Percentiles rank a stretch among this genome's conserved stretches.
phyloP scores from a whole-genome alignment of 2,888 invertebrate genomes.

The Mongoloraphidia duomilia region DNA sequence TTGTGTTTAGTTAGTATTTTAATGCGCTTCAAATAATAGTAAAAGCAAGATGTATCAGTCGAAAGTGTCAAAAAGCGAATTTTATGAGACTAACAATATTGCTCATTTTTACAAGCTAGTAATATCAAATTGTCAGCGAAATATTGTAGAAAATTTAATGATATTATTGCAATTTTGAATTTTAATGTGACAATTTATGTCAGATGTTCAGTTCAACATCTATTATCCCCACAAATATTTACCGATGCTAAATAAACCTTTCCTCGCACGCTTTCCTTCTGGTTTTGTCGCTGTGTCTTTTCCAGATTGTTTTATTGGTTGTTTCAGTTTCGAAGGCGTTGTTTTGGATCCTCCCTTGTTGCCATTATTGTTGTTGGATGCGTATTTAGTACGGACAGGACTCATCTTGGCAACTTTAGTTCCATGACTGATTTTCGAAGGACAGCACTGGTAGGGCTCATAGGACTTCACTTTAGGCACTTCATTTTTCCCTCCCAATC shows the following conservation, averaged over 20 bases:
- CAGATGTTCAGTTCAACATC: conserved; percentile 16
- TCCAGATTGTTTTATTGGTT: no score
- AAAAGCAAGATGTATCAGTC: no score
- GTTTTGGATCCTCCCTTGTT: conserved; percentile 19
- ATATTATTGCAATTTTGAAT: conserved; percentile 4
- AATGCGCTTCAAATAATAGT: no score
- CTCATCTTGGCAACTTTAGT: conserved; percentile 69
- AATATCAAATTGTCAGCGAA: no score
- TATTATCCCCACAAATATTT: conserved; percentile 74
- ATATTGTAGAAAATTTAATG: no score
- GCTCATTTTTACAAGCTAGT: no score
- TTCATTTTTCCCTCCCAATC: conserved; percentile 75
- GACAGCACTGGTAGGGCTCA: conserved; percentile 88
- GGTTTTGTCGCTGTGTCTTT: conserved; percentile 30
- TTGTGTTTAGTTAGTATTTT: no score
- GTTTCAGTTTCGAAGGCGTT: neutral
- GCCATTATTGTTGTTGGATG: conserved; percentile 27
- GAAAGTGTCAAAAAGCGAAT: no score
- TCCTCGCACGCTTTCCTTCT: conserved; percentile 49
- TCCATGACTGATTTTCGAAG: conserved; percentile 64
- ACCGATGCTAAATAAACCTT: conserved; percentile 74
- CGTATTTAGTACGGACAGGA: conserved; percentile 21
- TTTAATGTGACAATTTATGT: neutral
- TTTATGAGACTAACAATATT: no score
- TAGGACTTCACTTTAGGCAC: conserved; percentile 60